phyloP scores from a whole-genome alignment of 2,113 vertebrate genomes.

The Periophthalmus modestus region DNA sequence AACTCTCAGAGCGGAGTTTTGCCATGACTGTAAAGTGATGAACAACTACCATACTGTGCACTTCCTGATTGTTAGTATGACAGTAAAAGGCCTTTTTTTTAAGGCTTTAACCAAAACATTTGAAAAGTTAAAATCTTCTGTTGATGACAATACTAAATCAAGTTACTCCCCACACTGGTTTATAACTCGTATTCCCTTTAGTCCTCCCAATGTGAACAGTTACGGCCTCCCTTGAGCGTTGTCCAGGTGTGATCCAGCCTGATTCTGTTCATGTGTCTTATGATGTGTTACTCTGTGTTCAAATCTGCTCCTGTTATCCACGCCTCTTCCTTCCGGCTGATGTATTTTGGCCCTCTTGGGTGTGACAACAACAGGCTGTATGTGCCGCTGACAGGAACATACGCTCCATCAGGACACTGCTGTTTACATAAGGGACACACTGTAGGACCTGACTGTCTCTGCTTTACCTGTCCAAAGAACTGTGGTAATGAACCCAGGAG shows the following conservation, averaged over 20 bases:
- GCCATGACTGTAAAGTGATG: too few relatives aligned
- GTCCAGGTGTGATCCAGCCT: constrained; percentile 32
- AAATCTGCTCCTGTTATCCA: not conserved
- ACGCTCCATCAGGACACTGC: constrained; percentile 40
- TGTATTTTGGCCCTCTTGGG: constrained; percentile 41
- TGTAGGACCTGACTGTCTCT: not conserved
- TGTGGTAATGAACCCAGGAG: not conserved
- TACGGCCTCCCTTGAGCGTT: constrained; percentile 25
- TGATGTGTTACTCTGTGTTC: not conserved
- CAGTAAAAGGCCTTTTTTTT: too few relatives aligned
- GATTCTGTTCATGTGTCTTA: not conserved
- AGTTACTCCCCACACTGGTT: not conserved
- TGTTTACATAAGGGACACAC: constrained; percentile 30
- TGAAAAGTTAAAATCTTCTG: too few relatives aligned
- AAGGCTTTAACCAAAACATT: too few relatives aligned
- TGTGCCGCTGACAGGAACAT: constrained; percentile 55
- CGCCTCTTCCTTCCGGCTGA: not conserved
- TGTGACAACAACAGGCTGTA: constrained; percentile 43
- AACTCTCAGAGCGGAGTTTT: too few relatives aligned
- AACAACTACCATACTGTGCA: too few relatives aligned
- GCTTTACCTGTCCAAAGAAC: not conserved
- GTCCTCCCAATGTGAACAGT: constrained; percentile 32
- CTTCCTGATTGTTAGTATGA: too few relatives aligned
- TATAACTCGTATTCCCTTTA: constrained; percentile 3
- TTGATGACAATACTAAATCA: not conserved